Evolutionary conservation across 2,797 vertebrate species (phyloP), one percentile per base, ranked within the genome.

Genomic region (Chaenodraco wilsoni): DNA sequence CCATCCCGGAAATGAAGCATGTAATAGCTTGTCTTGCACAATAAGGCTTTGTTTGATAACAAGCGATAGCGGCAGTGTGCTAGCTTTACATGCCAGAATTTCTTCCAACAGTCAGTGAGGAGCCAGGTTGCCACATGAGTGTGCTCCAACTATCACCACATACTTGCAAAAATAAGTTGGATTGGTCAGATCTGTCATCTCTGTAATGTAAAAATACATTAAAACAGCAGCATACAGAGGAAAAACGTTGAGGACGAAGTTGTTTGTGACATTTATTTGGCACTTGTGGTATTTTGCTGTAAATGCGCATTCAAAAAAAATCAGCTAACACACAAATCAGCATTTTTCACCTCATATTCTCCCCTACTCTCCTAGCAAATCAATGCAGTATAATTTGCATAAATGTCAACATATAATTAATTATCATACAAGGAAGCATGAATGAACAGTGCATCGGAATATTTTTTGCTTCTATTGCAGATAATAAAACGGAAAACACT

Each of bases 81-180:
- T 78, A 87, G 66, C 44, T 67, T 75, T 72, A 61, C 77, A 76
- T 95, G 87, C 93, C 84, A 83, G 6, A 37, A 37, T 37, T 90
- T 68, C 93, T 92, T 95, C 93, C 85, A 91, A 77, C 62, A 83
- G 94, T 94, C 82, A 94, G 94, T 94, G 81, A 94, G 93, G 44
- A 75, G 93, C 92, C 84, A 94, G 95, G 88, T 96, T 94, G 12
- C 95, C 94, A 68, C 95, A 95, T 43, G 95, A 96, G 79, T 95
- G 94, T 5, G 91, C 83, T 57, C 95, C 95, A 64, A 95, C 95
- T 84, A 90, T 84, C 83, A 94, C 64, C 77, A 94, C 95, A 82
- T 96, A 89, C 95, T 95, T 59, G 62, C 76, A 71, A 37, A 76
- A 84, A 84, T 37, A 74, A 79, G 48, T 59, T 60, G 19, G 48